These are phyloP conservation scores for Ameiurus melas DNA, from an alignment of 2,113 vertebrate genomes.

Conservation along the genomic window DNA sequence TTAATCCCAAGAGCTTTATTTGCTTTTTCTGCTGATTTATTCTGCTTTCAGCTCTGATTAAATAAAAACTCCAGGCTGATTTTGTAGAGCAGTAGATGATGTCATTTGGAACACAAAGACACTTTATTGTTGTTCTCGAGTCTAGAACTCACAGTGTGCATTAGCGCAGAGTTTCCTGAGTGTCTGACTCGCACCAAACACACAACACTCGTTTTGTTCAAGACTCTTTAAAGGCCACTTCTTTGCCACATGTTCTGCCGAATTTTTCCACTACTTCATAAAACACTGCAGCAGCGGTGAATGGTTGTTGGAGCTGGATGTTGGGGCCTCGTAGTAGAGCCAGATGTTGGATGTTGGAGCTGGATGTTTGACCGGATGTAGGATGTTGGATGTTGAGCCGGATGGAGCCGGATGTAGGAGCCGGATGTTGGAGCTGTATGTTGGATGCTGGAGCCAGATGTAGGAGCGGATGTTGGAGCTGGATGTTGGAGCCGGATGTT, in stretches of 20 bases:
- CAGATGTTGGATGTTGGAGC: too few species aligned
- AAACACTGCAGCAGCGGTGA: conserved; percentile 60
- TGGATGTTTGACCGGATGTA: too few species aligned
- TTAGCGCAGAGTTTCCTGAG: conserved; percentile 73
- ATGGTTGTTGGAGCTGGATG: too few species aligned
- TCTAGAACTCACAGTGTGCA: conserved; percentile 59
- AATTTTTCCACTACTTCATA: conserved; percentile 69
- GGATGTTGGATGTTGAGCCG: conserved; percentile 35
- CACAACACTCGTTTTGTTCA: conserved; percentile 73
- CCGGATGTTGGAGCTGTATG: neutral
- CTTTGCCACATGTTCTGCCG: conserved; percentile 69
- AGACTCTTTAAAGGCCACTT: conserved; percentile 62
- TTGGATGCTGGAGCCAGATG: too few species aligned
- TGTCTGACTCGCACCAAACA: conserved; percentile 69
- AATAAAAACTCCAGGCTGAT: conserved; percentile 63
- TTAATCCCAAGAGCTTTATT: neutral
- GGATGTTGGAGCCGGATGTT: too few species aligned
- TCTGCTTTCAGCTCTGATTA: conserved; percentile 51
- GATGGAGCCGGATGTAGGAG: neutral
- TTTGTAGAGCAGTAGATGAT: conserved; percentile 61
- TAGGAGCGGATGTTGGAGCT: too few species aligned
- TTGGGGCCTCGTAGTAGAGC: too few species aligned
- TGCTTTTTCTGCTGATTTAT: neutral
- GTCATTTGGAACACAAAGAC: conserved; percentile 68
- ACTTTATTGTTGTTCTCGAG: conserved; percentile 55